Conservation (phyloP, 1,140 invertebrate species). For the Temnothorax longispinosus region DNA sequence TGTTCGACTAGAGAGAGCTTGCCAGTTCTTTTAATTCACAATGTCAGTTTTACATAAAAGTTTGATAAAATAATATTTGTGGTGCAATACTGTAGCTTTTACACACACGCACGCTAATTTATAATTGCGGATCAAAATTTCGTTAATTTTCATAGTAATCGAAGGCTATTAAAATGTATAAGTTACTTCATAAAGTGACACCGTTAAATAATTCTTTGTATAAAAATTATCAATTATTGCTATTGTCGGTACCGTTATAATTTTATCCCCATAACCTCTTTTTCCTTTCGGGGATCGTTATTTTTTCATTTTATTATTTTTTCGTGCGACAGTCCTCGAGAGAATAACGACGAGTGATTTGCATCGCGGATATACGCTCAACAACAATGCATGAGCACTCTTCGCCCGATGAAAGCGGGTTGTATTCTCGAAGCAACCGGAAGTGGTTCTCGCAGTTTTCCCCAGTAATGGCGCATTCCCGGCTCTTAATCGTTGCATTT, state of each 20-base stretch:
- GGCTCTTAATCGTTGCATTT: slow-evolving; percentile 64
- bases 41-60: neutral
- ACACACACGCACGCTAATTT: neutral
- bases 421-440: slow-evolving; percentile 46
- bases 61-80: neutral
- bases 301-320: slow-evolving; percentile 37
- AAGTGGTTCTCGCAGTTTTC: slow-evolving; percentile 29
- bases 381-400: slow-evolving; percentile 50
- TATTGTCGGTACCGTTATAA: neutral
- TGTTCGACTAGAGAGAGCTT: neutral
- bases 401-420: neutral
- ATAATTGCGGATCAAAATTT: neutral
- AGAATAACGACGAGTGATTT: slow-evolving; percentile 68
- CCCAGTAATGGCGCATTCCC: slow-evolving; percentile 60
- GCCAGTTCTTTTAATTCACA: neutral
- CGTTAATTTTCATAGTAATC: neutral
- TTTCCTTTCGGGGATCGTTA: slow-evolving; percentile 21
- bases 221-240: neutral
- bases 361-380: slow-evolving; percentile 59
- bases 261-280: slow-evolving; percentile 22
- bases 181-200: neutral
- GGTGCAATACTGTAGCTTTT: neutral
- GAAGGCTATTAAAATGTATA: neutral
- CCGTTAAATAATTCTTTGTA: neutral
- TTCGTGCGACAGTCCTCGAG: slow-evolving; percentile 39